These are phyloP conservation scores for Lepisosteus osseus DNA, from an alignment of 2,113 vertebrate genomes.

Conservation along the genomic window DNA sequence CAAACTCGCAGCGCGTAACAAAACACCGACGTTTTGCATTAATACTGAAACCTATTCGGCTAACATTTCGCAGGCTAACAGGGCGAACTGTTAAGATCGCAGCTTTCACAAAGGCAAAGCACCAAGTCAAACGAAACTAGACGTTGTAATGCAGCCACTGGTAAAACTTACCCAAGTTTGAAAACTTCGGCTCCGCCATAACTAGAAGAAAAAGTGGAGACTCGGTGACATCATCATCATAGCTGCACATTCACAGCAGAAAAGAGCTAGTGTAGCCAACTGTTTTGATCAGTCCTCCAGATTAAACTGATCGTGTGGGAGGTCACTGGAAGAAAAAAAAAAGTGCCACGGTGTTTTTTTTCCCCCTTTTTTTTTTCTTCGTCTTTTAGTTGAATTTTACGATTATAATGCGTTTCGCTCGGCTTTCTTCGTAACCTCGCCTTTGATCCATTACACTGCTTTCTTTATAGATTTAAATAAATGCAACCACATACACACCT, in stretches of 20 bases:
- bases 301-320: conserved; percentile 6
- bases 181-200: conserved; percentile 68
- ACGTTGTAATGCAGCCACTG: conserved; percentile 19
- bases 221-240: conserved; percentile 71
- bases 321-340: background rate
- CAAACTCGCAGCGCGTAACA: conserved; percentile 2
- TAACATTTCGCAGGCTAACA: no score
- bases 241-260: conserved; percentile 47
- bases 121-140: conserved; percentile 15
- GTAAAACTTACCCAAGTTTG: conserved; percentile 67
- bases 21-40: background rate
- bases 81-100: no score
- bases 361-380: background rate
- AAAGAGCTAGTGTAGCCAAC: conserved; percentile 26
- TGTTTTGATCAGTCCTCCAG: conserved; percentile 10
- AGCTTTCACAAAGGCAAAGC: background rate
- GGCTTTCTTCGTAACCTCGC: background rate
- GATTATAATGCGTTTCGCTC: background rate
- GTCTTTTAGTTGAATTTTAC: background rate
- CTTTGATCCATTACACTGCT: background rate
- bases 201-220: conserved; percentile 65
- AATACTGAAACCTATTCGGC: no score
- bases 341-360: background rate
- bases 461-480: conserved; percentile 1
- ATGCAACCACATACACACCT: background rate